Evolutionary conservation across 1,140 invertebrate genomes (phyloP).

Genomic region (Phymastichus coffea): DNA sequence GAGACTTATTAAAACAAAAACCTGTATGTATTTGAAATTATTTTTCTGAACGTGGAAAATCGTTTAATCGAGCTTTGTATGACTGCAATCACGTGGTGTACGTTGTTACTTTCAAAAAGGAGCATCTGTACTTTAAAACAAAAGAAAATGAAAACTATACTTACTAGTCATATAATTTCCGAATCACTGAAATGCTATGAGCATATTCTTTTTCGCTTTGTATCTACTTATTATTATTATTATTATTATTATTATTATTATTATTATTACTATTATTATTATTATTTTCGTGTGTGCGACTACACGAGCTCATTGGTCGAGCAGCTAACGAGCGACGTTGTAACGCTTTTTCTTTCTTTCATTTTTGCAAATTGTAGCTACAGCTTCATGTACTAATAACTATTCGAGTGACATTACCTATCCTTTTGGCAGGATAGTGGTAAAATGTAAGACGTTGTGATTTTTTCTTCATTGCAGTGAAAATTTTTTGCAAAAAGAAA

Average conservation of each 20-base stretch:
- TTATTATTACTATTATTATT: neutral
- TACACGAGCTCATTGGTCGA: slow-evolving; percentile 5
- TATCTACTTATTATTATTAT: neutral
- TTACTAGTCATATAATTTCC: slow-evolving; percentile 27
- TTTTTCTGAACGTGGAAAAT: neutral
- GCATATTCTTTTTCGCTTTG: slow-evolving; percentile 14
- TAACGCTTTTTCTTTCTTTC: too few species aligned
- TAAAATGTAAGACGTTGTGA: slow-evolving; percentile 4
- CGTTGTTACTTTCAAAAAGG: slow-evolving; percentile 10
- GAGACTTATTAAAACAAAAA: neutral
- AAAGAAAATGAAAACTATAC: slow-evolving; percentile 25
- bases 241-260: neutral
- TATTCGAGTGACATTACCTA: neutral
- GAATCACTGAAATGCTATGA: slow-evolving; percentile 18
- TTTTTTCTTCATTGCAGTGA: neutral
- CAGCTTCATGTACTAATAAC: neutral
- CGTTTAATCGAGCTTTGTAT: neutral
- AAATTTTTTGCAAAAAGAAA: neutral
- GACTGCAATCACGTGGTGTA: neutral
- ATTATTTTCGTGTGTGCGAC: neutral
- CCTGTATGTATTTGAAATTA: neutral
- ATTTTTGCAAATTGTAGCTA: neutral
- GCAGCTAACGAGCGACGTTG: slow-evolving; percentile 1
- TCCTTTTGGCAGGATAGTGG: neutral
- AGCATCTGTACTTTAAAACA: slow-evolving; percentile 15